These are phyloP conservation scores for Dicrostonyx torquatus DNA, from an alignment of 2,797 vertebrate species.

Conservation along the genomic window DNA sequence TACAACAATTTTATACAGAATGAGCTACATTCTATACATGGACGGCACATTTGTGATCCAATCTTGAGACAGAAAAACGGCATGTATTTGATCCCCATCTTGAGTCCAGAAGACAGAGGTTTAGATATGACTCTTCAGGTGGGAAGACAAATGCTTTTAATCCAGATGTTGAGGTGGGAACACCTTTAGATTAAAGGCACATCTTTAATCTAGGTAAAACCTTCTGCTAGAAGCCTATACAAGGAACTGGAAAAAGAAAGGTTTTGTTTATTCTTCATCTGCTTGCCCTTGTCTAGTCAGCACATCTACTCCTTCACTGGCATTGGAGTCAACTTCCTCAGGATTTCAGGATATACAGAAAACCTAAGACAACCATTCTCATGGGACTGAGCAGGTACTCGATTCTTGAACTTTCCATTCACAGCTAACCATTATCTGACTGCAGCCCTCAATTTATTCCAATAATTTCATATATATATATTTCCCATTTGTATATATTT, in stretches of 20 bases:
- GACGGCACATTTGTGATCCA: neutral
- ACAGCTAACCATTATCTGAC: neutral
- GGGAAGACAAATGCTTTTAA: neutral
- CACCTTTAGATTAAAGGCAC: neutral
- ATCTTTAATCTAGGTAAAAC: neutral
- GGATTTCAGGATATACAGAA: neutral
- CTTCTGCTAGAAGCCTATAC: neutral
- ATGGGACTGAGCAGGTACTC: neutral
- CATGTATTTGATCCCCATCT: neutral
- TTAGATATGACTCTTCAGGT: neutral
- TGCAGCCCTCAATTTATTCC: accelerated
- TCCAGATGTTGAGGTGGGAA: neutral
- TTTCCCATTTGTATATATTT: no score
- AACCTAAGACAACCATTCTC: neutral
- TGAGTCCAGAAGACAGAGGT: neutral
- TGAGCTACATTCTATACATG: neutral
- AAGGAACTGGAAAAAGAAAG: neutral
- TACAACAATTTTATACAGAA: neutral
- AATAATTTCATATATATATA: neutral
- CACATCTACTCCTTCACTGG: neutral
- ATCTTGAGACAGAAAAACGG: neutral
- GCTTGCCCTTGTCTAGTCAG: neutral
- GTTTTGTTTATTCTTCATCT: neutral
- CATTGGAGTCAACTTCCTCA: neutral
- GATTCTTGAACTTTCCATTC: neutral